These are phyloP conservation scores for Meloidogyne exigua DNA, from an alignment of 1,140 invertebrate species.

Conservation along the genomic window DNA sequence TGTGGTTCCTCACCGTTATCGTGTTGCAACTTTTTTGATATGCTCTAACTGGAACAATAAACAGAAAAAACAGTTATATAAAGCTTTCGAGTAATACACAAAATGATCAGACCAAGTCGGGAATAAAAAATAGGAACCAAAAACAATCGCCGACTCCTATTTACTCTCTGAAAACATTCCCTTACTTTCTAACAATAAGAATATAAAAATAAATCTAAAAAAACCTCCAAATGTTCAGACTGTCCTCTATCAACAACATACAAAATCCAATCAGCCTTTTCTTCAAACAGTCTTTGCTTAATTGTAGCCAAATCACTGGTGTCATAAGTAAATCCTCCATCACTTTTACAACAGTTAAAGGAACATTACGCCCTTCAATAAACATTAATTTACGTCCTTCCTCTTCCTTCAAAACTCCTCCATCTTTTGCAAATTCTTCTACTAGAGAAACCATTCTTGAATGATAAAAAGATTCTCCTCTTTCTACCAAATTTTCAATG, in stretches of 20 bases:
- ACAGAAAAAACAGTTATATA: no score
- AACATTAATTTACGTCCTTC: constrained; percentile 89
- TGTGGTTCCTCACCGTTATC: no score
- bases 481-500: constrained; percentile 72
- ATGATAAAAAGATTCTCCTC: constrained; percentile 98
- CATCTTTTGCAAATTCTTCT: constrained; percentile 72
- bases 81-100: no score
- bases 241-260: constrained; percentile 95
- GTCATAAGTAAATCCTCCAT: constrained; percentile 97
- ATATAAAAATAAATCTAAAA: constrained; percentile 10
- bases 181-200: not conserved
- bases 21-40: no score
- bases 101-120: no score
- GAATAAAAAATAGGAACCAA: no score
- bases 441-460: constrained; percentile 82
- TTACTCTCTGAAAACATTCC: no score
- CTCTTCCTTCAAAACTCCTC: constrained; percentile 74
- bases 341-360: constrained; percentile 90
- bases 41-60: no score
- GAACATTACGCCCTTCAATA: constrained; percentile 68
- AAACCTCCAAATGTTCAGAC: constrained; percentile 65
- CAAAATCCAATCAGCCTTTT: constrained; percentile 84
- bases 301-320: constrained; percentile 94
- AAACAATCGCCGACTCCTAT: no score
- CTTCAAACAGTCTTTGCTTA: constrained; percentile 81